Conservation (phyloP, 2,797 vertebrate species). For the Merluccius polli region DNA sequence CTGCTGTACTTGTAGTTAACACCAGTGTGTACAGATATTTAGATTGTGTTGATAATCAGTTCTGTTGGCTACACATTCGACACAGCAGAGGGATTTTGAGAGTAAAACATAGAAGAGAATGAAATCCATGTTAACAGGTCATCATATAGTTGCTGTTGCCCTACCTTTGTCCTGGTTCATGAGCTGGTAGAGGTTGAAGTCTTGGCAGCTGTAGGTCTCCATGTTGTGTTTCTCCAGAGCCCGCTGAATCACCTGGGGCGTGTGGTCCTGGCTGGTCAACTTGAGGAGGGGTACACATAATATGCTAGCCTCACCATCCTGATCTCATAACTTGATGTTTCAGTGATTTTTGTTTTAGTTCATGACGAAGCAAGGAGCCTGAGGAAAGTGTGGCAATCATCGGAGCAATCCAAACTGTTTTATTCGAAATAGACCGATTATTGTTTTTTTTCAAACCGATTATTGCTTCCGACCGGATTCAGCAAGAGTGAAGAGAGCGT, state of each 20-base stretch:
- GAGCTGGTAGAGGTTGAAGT: conserved; percentile 81
- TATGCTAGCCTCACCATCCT: neutral
- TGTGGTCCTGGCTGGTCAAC: conserved; percentile 90
- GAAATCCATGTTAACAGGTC: neutral
- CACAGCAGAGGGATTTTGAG: neutral
- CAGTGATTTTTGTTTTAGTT: neutral
- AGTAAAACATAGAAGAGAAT: too few relatives aligned
- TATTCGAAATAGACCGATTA: neutral
- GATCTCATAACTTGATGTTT: too few relatives aligned
- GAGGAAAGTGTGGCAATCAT: too few relatives aligned
- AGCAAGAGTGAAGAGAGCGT: too few relatives aligned
- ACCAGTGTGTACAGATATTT: neutral
- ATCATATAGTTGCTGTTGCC: neutral
- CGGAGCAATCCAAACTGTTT: neutral
- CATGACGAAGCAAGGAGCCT: neutral
- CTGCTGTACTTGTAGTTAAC: too few relatives aligned
- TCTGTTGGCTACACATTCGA: neutral
- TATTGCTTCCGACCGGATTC: too few relatives aligned
- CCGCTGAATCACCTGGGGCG: conserved; percentile 78
- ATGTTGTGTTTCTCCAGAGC: conserved; percentile 85
- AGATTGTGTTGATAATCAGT: neutral
- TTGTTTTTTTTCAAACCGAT: too few relatives aligned
- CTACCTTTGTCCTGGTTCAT: conserved; percentile 77
- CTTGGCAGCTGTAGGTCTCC: conserved; percentile 58
- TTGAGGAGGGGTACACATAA: conserved; percentile 40